Percentiles rank a stretch among this genome's conserved stretches.
Evolutionary conservation across 2,888 invertebrate species (phyloP).

Genomic region (Rambutsinella grinnellia): DNA sequence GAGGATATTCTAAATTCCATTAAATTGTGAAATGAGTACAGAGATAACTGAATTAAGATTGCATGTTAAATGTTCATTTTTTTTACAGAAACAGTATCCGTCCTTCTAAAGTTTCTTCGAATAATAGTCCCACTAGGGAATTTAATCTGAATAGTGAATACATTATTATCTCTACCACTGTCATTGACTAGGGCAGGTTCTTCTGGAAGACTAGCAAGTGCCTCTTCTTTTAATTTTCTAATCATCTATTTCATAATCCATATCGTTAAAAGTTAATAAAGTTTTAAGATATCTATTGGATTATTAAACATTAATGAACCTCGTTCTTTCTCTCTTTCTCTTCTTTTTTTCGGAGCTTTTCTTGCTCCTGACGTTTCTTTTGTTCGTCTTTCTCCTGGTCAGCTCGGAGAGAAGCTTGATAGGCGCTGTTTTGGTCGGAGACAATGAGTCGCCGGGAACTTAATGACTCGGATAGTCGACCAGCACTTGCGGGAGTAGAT

Average conservation of each 20-base stretch:
- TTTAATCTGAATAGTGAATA: neutral
- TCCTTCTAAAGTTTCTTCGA: neutral
- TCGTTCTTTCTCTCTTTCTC: neutral
- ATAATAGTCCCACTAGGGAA: neutral
- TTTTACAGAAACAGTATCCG: constrained; percentile 5
- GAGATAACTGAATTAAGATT: neutral
- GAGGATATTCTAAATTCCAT: neutral
- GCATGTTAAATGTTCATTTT: too few relatives aligned
- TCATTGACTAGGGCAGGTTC: neutral
- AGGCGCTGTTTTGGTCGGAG: neutral
- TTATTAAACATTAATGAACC: neutral
- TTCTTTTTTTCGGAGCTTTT: neutral
- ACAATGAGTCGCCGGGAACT: too few relatives aligned
- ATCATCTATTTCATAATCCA: neutral
- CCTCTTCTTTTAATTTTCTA: neutral
- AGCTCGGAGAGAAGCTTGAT: neutral
- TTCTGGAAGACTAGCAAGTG: neutral
- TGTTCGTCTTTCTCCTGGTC: neutral
- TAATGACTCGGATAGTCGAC: too few relatives aligned
- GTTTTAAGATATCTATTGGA: neutral
- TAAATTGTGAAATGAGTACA: neutral
- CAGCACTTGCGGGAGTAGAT: too few relatives aligned
- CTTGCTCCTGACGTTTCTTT: neutral
- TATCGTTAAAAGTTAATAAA: too few relatives aligned
- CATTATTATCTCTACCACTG: too few relatives aligned